phyloP scores from a whole-genome alignment of 2,113 vertebrate genomes.

The Dryoscopus gambensis region DNA sequence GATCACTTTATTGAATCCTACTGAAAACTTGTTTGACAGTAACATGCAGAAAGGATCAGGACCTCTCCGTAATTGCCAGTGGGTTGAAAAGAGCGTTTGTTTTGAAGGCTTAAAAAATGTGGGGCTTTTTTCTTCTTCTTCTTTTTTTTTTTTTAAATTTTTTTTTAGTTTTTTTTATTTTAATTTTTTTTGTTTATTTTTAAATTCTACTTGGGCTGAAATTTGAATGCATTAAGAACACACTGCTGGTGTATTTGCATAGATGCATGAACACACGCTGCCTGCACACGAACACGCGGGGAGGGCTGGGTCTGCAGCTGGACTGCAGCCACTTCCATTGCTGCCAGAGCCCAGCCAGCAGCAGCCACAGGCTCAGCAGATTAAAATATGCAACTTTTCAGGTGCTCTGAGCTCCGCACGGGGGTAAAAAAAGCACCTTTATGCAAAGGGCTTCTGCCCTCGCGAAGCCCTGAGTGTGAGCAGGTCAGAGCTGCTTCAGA shows the following conservation, averaged over 20 bases:
- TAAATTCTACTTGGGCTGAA: not conserved
- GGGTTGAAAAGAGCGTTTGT: slow-evolving; percentile 50
- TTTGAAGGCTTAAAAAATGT: slow-evolving; percentile 5
- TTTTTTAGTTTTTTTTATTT: no score
- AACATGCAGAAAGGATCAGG: slow-evolving; percentile 69
- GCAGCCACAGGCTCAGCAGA: not conserved
- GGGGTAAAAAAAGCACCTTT: slow-evolving; percentile 2
- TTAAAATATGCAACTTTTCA: not conserved
- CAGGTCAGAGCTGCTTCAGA: not conserved
- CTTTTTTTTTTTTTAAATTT: no score
- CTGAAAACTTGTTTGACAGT: slow-evolving; percentile 82
- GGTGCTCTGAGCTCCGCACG: not conserved
- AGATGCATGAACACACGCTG: fast-evolving
- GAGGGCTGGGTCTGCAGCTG: not conserved
- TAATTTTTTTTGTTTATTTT: not conserved
- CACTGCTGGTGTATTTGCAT: fast-evolving
- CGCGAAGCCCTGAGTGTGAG: fast-evolving
- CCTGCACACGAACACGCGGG: not conserved
- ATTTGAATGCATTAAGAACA: not conserved
- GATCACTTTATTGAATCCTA: slow-evolving; percentile 80
- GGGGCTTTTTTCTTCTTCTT: not conserved
- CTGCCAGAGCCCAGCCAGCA: not conserved
- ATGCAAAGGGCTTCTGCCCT: not conserved
- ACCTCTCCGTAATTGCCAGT: slow-evolving; percentile 51
- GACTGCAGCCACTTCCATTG: not conserved